Evolutionary conservation across 2,797 vertebrate species (phyloP), one percentile per base, ranked within the genome.

Genomic region (Gambelia wislizenii): DNA sequence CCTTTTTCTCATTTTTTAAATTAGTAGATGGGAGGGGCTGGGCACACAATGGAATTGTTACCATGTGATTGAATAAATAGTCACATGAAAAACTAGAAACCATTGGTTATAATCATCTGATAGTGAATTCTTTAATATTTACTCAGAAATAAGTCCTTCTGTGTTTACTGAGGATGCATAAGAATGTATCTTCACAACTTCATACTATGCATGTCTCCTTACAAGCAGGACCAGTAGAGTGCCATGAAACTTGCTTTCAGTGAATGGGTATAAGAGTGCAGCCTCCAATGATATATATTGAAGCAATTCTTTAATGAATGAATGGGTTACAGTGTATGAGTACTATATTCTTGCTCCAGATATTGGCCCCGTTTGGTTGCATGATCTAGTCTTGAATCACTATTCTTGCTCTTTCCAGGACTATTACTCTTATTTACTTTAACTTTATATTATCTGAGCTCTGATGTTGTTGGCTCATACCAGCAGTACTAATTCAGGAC

Each of bases 1-100:
- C 67, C 64, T 89, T 94, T 93, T 93, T 92, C 54, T 86, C 87
- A 82, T 84, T 42, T 69, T 87, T 59, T 61, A 39, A 74, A 61
- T 52, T 75, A 78, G 2, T 39, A 78, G 52, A 81, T 61, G 59
- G 9, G 61, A 84, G 54, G 77, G 84, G 0, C 0, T 8, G 18
- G 85, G 82, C 64, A 82, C 54, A 27, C 49, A 81, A 87, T 81
- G 74, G 79, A 10, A 86, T 47, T 93, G 87, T 72, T 91, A 74
- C 74, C 54, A 54, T 89, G 90, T 86, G 89, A 87, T 47, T 42
- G 80, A 75, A 49, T 81, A 49, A 78, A 70, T 10, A 69, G n/a
- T n/a, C n/a, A 80, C 54, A 81, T 77, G 3, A 39, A 33, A 90
- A 44, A 44, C 2, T 49, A 84, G 27, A 52, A 39, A 56, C 82